Base-by-base conservation (phyloP, 2,888 invertebrate genomes). In the Podotricha telesiphe region DNA sequence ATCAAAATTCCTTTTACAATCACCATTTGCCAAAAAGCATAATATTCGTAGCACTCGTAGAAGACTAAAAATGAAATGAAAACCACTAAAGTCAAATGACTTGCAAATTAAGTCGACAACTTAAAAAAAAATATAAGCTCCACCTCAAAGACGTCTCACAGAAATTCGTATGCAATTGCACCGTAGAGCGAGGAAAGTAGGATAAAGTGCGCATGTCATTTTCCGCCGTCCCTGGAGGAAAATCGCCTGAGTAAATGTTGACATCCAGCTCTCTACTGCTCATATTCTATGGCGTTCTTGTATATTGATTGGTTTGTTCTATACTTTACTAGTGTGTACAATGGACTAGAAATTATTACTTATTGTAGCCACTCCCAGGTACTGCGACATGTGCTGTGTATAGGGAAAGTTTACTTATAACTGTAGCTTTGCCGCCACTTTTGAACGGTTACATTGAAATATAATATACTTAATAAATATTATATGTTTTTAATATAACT, bases 211-310 rank as follows among this genome's bases (percentile, higher is more conserved):
- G 84, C 85, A 87, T 84, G 88, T 86, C 89, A 87, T 89, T 89
- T 87, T 79, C 82, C 82, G 76, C 80, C 80, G 79, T 75, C 82
- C 82, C 85, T 79, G 81, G 77, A 73, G 82, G 85, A 82, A 81
- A 87, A 87, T 87, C 86, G 81, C 82, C 79, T 79, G 79, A 82
- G 88, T 84, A 89, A 91, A 90, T 90, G 89, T 89, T 90, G 88
- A 87, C 89, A 82, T 82, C 84, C 82, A 81, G 80, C 86, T 86
- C 77, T 76, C 76, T n/a, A n/a, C 78, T 78, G 82, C 65, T 73
- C 69, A 68, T 68, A 71, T 62, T 68, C 69, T 22, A 62, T 58
- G 48, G 58, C 55, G 61, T 65, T 69, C 64, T 68, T 70, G 68
- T 45, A 34, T 72, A 68, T 70, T 70, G 61, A 69, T 72, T 71